Percentiles rank a stretch among this genome's conserved stretches.
phyloP scores from a whole-genome alignment of 2,888 invertebrate species.

The Furcula furcula region DNA sequence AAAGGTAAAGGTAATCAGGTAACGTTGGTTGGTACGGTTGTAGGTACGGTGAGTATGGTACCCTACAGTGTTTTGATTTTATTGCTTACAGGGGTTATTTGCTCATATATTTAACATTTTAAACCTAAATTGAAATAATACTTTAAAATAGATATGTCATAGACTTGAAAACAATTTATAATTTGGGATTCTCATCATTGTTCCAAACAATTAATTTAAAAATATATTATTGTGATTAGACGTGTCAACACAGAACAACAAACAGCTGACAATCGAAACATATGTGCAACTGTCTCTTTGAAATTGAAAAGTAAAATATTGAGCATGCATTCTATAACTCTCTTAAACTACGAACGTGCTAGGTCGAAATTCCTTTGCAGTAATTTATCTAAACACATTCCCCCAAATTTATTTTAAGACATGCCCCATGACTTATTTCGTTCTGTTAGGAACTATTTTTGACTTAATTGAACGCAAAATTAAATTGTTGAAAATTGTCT shows the following conservation, averaged over 20 bases:
- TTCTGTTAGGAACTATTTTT: constrained; percentile 9
- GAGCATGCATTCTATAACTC: not conserved
- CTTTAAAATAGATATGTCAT: not conserved
- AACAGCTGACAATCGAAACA: constrained; percentile 33
- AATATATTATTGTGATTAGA: constrained; percentile 22
- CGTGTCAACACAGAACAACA: constrained; percentile 33
- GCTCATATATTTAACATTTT: no score
- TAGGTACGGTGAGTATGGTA: no score
- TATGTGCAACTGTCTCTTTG: constrained; percentile 22
- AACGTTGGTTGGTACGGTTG: no score
- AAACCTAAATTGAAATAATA: no score
- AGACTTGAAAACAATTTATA: not conserved
- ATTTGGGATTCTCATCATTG: constrained; percentile 8
- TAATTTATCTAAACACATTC: not conserved
- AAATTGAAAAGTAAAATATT: constrained; percentile 6
- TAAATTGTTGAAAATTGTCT: not conserved
- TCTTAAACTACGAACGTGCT: not conserved
- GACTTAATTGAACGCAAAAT: not conserved
- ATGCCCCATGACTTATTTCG: not conserved
- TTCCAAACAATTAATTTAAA: constrained; percentile 20
- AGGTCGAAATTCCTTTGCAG: constrained; percentile 10
- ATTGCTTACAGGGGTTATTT: no score
- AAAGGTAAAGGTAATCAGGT: no score
- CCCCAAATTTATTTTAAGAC: not conserved
- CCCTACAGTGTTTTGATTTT: no score